These are phyloP conservation scores for Chitala chitala DNA, from an alignment of 2,113 vertebrate genomes.

Conservation along the genomic window DNA sequence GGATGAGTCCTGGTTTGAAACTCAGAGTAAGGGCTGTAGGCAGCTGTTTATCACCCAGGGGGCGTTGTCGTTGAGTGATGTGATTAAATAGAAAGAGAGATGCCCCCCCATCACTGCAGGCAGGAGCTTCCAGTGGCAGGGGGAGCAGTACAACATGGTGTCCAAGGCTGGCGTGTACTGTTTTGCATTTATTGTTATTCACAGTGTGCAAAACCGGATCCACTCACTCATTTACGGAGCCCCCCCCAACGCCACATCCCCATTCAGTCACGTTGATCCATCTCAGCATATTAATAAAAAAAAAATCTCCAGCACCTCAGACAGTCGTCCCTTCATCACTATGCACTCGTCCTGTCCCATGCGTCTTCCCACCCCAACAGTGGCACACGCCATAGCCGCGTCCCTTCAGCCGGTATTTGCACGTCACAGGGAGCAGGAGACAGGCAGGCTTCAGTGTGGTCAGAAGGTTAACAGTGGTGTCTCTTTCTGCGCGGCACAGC, in stretches of 20 bases:
- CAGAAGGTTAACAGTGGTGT: no score
- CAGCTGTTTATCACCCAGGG: conserved; percentile 23
- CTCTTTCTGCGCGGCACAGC: no score
- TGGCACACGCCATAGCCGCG: not conserved
- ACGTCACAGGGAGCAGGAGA: no score
- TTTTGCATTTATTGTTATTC: conserved; percentile 29
- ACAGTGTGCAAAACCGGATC: conserved; percentile 27
- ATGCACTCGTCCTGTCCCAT: not conserved
- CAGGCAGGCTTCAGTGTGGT: no score
- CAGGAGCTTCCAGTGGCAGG: conserved; percentile 20
- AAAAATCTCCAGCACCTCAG: not conserved
- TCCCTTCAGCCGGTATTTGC: no score
- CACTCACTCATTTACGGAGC: conserved; percentile 26
- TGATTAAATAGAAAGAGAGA: conserved; percentile 23
- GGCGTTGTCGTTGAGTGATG: conserved; percentile 11
- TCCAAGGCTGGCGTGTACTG: not conserved
- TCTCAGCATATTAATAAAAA: conserved; percentile 38
- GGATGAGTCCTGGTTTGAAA: not conserved
- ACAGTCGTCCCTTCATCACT: not conserved
- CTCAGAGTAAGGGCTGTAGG: not conserved
- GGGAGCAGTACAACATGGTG: not conserved
- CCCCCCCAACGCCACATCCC: not conserved
- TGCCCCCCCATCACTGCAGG: conserved; percentile 17
- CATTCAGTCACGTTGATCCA: conserved; percentile 29
- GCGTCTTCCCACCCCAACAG: no score